Evolutionary conservation across 2,797 vertebrate species (phyloP).

Genomic region (Hydrocynus forskahlii): DNA sequence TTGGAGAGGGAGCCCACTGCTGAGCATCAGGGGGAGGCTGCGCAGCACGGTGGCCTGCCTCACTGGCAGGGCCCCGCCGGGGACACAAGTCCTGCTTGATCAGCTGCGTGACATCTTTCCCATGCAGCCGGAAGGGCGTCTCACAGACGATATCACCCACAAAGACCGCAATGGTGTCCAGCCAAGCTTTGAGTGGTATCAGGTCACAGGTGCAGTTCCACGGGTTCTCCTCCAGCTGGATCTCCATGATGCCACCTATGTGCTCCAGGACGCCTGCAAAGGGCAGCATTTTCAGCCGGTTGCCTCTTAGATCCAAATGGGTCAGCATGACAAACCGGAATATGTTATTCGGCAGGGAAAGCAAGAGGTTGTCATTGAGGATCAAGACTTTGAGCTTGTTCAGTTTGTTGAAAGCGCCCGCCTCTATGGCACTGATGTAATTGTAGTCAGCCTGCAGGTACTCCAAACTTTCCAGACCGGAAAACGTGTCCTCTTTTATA

Average conservation of each 20-base stretch:
- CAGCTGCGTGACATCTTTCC: constrained; percentile 95
- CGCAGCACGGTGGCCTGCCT: constrained; percentile 78
- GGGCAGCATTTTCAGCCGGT: constrained; percentile 92
- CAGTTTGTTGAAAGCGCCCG: constrained; percentile 92
- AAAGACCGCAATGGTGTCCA: constrained; percentile 96
- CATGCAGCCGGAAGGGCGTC: constrained; percentile 94
- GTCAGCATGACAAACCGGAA: constrained; percentile 97
- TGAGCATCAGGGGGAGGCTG: constrained; percentile 86
- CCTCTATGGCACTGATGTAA: constrained; percentile 93
- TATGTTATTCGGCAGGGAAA: constrained; percentile 93
- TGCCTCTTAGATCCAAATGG: constrained; percentile 95
- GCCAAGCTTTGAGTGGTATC: constrained; percentile 94
- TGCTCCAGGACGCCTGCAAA: constrained; percentile 96
- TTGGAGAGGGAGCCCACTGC: constrained; percentile 81
- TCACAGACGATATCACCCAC: constrained; percentile 97
- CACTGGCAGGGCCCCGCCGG: constrained; percentile 81
- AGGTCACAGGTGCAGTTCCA: constrained; percentile 99
- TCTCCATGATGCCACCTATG: constrained; percentile 98
- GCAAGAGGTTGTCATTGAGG: constrained; percentile 95
- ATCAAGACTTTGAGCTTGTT: constrained; percentile 98
- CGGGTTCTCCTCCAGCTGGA: constrained; percentile 96
- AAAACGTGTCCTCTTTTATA: constrained; percentile 91
- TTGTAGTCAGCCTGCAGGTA: constrained; percentile 98
- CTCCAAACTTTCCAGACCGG: constrained; percentile 94
- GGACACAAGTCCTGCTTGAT: constrained; percentile 97